Percentiles rank a stretch among this genome's conserved stretches.
phyloP scores from a whole-genome alignment of 2,797 vertebrate species.

The Enteromius unitaeniatus region DNA sequence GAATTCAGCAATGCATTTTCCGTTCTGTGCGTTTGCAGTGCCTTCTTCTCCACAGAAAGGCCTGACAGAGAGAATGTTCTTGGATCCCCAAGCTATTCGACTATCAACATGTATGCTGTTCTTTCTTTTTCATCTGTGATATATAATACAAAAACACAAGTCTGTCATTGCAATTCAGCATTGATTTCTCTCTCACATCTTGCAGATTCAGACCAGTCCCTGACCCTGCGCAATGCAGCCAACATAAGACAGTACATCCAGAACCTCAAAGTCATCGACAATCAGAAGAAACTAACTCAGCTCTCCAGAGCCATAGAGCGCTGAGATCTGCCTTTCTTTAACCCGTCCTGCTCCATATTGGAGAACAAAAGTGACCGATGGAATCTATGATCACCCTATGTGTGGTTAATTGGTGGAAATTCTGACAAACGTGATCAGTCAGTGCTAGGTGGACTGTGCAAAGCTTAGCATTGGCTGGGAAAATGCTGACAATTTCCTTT shows the following conservation, averaged over 20 bases:
- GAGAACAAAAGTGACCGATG: slow-evolving; percentile 32
- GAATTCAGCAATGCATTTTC: neutral
- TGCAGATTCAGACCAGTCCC: slow-evolving; percentile 86
- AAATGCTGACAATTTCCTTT: slow-evolving; percentile 52
- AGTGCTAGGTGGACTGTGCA: neutral
- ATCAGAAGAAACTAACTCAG: slow-evolving; percentile 88
- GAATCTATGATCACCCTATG: slow-evolving; percentile 40
- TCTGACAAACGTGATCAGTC: neutral
- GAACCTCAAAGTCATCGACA: slow-evolving; percentile 92
- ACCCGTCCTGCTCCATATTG: slow-evolving; percentile 37
- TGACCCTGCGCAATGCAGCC: slow-evolving; percentile 80
- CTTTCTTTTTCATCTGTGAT: too few species aligned
- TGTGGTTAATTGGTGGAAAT: slow-evolving; percentile 35
- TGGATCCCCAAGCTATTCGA: slow-evolving; percentile 80
- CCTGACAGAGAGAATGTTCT: slow-evolving; percentile 85
- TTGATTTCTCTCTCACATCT: slow-evolving; percentile 5
- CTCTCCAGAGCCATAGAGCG: slow-evolving; percentile 87
- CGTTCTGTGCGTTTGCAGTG: slow-evolving; percentile 70
- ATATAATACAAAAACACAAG: neutral
- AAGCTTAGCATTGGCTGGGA: neutral
- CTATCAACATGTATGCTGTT: slow-evolving; percentile 83
- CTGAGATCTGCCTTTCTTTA: slow-evolving; percentile 59
- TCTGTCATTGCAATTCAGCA: neutral
- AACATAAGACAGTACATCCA: slow-evolving; percentile 86
- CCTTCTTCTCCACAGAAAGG: slow-evolving; percentile 88